Evolutionary conservation across 2,113 vertebrate genomes (phyloP).

Genomic region (Enhydra lutris): DNA sequence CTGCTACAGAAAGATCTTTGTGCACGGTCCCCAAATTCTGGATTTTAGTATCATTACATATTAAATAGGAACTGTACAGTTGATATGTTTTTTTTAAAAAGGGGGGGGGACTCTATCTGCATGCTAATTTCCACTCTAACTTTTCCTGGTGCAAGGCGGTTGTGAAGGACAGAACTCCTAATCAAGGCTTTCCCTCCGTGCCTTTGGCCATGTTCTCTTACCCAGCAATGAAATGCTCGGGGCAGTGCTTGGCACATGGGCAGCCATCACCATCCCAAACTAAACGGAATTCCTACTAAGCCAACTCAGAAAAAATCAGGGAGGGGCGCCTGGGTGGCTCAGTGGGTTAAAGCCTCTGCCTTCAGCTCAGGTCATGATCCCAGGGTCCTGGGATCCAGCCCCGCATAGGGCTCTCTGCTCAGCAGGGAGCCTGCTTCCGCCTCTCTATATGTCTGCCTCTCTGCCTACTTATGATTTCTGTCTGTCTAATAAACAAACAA

Average conservation of each 20-base stretch:
- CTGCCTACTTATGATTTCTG: too few species aligned
- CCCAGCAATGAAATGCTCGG: not conserved
- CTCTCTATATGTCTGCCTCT: too few species aligned
- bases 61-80: not conserved
- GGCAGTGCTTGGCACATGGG: rapidly evolving
- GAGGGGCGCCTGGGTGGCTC: not conserved
- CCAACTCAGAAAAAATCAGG: not conserved
- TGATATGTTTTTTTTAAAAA: not conserved
- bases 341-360: too few species aligned
- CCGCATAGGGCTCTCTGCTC: too few species aligned
- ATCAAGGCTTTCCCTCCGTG: not conserved
- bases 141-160: not conserved
- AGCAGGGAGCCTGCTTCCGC: too few species aligned
- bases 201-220: not conserved
- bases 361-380: too few species aligned
- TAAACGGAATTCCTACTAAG: not conserved
- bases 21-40: not conserved
- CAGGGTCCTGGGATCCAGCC: too few species aligned
- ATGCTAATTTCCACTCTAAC: not conserved
- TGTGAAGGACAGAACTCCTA: not conserved
- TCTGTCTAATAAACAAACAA: too few species aligned
- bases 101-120: not conserved
- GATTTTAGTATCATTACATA: not conserved
- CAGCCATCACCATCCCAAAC: not conserved
- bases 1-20: not conserved